These are phyloP conservation scores for Amphiprion ocellaris DNA, from an alignment of 2,113 vertebrate genomes.

Conservation along the genomic window DNA sequence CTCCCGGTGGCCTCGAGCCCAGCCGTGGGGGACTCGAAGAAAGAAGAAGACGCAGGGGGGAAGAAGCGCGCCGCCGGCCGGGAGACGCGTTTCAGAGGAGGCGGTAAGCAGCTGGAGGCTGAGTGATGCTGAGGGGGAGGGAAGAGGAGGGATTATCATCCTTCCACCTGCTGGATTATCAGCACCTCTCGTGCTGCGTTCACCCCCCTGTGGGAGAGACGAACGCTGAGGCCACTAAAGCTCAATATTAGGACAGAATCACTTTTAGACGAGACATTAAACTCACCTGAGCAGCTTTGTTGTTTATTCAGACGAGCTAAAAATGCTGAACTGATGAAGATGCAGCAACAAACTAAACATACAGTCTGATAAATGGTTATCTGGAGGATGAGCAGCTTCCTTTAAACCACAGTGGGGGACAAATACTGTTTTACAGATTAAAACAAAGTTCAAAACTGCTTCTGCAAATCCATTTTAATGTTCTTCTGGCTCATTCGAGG, in stretches of 20 bases:
- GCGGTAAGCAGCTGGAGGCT: constrained; percentile 80
- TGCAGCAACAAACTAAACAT: too few relatives aligned
- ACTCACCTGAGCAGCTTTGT: too few relatives aligned
- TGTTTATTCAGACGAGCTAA: too few relatives aligned
- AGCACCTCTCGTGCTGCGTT: constrained; percentile 64
- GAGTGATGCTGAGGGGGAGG: constrained; percentile 74
- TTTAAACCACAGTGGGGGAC: too few relatives aligned
- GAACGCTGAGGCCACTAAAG: constrained; percentile 26
- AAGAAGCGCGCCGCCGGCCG: constrained; percentile 59
- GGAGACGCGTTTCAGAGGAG: constrained; percentile 73
- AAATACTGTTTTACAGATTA: too few relatives aligned
- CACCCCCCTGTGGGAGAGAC: constrained; percentile 57
- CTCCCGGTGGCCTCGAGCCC: constrained; percentile 60
- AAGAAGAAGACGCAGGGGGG: constrained; percentile 15
- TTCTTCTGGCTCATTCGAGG: too few relatives aligned
- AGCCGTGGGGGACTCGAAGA: constrained; percentile 74
- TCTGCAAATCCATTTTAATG: too few relatives aligned
- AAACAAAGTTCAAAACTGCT: too few relatives aligned
- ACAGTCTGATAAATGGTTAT: too few relatives aligned
- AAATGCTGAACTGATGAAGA: too few relatives aligned
- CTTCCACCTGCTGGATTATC: constrained; percentile 74
- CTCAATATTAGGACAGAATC: neutral
- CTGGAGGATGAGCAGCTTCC: too few relatives aligned
- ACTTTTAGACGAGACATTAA: neutral
- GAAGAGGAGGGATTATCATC: constrained; percentile 74